Conservation (phyloP, 2,888 invertebrate species). For the Argyresthia albistria region DNA sequence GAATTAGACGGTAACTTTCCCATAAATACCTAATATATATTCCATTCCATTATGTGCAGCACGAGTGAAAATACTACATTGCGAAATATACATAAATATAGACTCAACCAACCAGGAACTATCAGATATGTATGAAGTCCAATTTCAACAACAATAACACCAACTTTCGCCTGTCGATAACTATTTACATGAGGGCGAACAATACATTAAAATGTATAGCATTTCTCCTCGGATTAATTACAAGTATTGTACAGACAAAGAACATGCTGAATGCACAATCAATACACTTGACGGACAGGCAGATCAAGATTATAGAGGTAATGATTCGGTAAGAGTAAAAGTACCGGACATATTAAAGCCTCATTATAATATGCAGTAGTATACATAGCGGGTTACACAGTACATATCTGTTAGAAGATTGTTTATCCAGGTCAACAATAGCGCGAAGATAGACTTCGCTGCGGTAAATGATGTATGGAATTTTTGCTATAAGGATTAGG, state of each 20-base stretch:
- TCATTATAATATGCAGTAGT: neutral
- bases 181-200: slow-evolving; percentile 16
- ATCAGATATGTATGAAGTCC: too few relatives aligned
- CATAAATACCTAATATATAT: too few relatives aligned
- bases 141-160: slow-evolving; percentile 12
- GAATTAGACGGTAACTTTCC: too few relatives aligned
- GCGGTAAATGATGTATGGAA: too few relatives aligned
- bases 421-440: neutral
- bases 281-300: slow-evolving; percentile 13
- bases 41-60: too few relatives aligned
- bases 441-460: neutral
- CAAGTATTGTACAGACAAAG: slow-evolving; percentile 15
- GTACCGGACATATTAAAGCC: neutral
- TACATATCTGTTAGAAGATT: neutral
- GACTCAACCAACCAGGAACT: too few relatives aligned
- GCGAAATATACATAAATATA: too few relatives aligned
- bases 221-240: slow-evolving; percentile 24
- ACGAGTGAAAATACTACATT: too few relatives aligned
- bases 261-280: slow-evolving; percentile 8
- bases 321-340: slow-evolving; percentile 4
- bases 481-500: neutral
- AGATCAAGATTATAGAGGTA: slow-evolving; percentile 8
- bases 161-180: slow-evolving; percentile 31
- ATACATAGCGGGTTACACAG: neutral
- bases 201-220: slow-evolving; percentile 22